Evolutionary conservation across 2,113 vertebrate species (phyloP).

Genomic region (Okapia johnstoni): DNA sequence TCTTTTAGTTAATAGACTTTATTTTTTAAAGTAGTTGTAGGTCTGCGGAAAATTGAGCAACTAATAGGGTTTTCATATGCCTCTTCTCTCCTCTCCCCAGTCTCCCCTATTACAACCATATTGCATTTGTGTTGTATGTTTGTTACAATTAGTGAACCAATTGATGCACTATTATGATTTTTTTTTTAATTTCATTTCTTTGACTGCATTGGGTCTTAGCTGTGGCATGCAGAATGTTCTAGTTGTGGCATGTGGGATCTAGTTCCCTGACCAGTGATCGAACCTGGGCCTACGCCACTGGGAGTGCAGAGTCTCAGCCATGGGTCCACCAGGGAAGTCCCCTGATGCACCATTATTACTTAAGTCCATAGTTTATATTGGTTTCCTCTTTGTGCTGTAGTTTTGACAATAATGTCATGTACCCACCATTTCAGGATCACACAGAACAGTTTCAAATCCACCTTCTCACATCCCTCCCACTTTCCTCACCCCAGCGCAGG

Average conservation of each 20-base stretch:
- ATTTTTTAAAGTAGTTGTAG: background rate
- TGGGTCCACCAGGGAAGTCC: background rate
- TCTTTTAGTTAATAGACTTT: background rate
- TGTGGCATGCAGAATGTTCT: too few relatives aligned
- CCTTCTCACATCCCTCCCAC: background rate
- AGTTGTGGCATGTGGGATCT: background rate
- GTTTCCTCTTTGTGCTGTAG: background rate
- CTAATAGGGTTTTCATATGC: background rate
- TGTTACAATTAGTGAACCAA: background rate
- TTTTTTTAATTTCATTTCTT: background rate
- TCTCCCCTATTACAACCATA: background rate
- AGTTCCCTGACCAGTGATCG: background rate
- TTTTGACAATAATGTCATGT: background rate
- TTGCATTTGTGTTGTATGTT: background rate
- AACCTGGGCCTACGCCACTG: background rate
- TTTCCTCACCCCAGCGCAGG: too few relatives aligned
- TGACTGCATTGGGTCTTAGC: background rate
- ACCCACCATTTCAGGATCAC: too few relatives aligned
- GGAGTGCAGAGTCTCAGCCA: background rate
- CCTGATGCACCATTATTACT: background rate
- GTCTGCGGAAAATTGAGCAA: background rate
- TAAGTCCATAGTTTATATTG: background rate
- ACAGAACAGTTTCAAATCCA: background rate
- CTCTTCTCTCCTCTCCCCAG: background rate
- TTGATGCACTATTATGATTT: background rate